Percentiles rank a stretch among this genome's conserved stretches.
These are phyloP conservation scores for Egretta garzetta DNA, from an alignment of 2,113 vertebrate genomes.

Conservation along the genomic window DNA sequence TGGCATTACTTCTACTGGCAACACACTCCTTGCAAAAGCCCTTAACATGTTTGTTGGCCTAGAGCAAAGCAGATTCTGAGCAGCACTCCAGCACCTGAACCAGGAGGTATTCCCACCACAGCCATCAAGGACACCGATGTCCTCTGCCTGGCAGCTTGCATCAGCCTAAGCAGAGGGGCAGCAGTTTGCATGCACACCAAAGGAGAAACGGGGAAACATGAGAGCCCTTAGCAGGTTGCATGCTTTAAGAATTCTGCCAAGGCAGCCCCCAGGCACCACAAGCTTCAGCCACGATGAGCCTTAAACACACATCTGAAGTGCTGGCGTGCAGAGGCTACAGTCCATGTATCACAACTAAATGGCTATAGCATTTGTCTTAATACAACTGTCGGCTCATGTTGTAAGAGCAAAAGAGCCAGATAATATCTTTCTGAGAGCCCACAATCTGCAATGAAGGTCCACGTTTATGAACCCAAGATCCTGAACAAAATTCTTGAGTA, in stretches of 20 bases:
- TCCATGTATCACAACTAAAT: neutral
- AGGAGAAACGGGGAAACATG: neutral
- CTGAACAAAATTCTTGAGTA: neutral
- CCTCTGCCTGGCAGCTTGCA: neutral
- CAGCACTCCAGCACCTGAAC: neutral
- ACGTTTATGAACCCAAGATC: neutral
- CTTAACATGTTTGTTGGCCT: neutral
- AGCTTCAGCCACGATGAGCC: neutral
- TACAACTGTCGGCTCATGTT: neutral
- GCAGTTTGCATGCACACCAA: fast-evolving
- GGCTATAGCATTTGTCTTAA: neutral
- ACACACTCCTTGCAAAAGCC: neutral
- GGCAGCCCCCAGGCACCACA: neutral
- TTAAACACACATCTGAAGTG: neutral
- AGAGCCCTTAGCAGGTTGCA: neutral
- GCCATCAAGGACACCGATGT: neutral
- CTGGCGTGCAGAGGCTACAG: neutral
- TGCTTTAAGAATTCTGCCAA: fast-evolving
- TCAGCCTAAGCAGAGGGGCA: neutral
- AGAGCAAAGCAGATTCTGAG: neutral
- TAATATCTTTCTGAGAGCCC: neutral
- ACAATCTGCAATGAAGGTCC: neutral
- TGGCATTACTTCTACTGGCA: neutral
- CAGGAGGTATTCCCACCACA: neutral
- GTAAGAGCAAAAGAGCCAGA: neutral